Evolutionary conservation across 2,888 invertebrate genomes (phyloP).

Genomic region (Gortyna flavago): DNA sequence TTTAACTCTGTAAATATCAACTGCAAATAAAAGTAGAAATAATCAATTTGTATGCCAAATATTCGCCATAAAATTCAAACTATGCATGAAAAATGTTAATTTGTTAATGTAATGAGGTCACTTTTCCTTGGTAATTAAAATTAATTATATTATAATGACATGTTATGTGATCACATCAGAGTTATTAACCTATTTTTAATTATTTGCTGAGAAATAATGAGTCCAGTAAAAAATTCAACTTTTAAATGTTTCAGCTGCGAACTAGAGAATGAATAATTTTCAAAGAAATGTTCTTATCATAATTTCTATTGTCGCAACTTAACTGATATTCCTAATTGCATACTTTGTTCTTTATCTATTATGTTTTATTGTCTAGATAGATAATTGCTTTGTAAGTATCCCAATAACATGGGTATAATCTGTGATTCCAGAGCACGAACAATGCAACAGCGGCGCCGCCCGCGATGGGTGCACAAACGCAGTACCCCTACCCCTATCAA

Average conservation of each 20-base stretch:
- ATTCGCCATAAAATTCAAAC: constrained; percentile 4
- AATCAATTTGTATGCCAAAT: constrained; percentile 4
- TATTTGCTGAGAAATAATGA: neutral
- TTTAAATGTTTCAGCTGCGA: neutral
- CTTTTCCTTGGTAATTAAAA: constrained; percentile 11
- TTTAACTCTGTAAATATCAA: neutral
- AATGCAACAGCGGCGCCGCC: constrained; percentile 84
- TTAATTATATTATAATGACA: constrained; percentile 4
- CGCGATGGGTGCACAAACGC: constrained; percentile 91
- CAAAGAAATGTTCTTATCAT: constrained; percentile 11
- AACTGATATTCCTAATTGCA: constrained; percentile 18
- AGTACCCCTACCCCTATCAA: constrained; percentile 96
- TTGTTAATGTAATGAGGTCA: constrained; percentile 23
- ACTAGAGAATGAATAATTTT: neutral
- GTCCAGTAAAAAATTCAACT: neutral
- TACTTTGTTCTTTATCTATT: constrained; percentile 26
- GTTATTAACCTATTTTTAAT: too few relatives aligned
- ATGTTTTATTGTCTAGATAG: constrained; percentile 5
- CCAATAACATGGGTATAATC: constrained; percentile 27
- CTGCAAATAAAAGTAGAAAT: constrained; percentile 1
- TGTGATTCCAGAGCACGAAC: constrained; percentile 81
- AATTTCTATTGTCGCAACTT: constrained; percentile 17
- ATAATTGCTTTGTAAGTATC: constrained; percentile 13
- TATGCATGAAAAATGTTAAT: neutral
- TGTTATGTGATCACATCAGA: constrained; percentile 2